Evolutionary conservation across 2,888 invertebrate species (phyloP), one percentile per base, ranked within the genome.

Genomic region (Parapristionchus giblindavisi): DNA sequence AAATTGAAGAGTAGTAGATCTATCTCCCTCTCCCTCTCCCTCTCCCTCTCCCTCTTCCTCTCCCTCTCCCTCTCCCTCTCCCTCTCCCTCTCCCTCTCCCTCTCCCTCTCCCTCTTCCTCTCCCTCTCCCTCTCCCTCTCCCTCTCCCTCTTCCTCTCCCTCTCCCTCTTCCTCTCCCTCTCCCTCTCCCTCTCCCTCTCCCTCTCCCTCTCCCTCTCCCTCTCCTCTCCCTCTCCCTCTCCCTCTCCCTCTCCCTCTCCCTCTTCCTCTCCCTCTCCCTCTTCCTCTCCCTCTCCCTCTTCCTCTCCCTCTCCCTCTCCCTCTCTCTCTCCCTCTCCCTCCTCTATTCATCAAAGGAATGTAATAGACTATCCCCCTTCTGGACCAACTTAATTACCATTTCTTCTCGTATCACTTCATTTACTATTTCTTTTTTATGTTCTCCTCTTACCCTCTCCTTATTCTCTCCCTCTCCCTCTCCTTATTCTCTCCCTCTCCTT

Each of bases 1-100:
- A 43, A 4, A 65, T 65, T 40, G 63, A 65, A 17, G 61, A 61
- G n/a, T 65, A 43, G 48, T 65, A 40, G 43, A 65, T 43, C n/a
- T n/a, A n/a, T n/a, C n/a, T n/a, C n/a, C n/a, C n/a, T n/a, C n/a
- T n/a, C n/a, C n/a, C n/a, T n/a, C n/a, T n/a, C n/a, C n/a, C n/a
- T n/a, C n/a, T n/a, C 48, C 14, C 21, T 48, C 48, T 21, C 48
- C 21, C 21, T 11, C 48, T 48, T 48, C 14, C 21, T 48, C 11
- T 48, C 14, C 48, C 48, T 21, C 21, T 48, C 21, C 48, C 21
- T 48, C 48, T 48, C 21, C 48, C 21, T 48, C 48, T 48, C 48
- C 48, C 48, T 21, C 21, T 48, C 21, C 21, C 48, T 48, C 48
- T 48, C 48, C 21, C 48, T 48, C 48, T 48, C 48, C 48, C 48